Percentiles rank a stretch among this genome's conserved stretches.
Conservation (phyloP, 2,888 invertebrate genomes). For the Eudasyphora cyanicolor region DNA sequence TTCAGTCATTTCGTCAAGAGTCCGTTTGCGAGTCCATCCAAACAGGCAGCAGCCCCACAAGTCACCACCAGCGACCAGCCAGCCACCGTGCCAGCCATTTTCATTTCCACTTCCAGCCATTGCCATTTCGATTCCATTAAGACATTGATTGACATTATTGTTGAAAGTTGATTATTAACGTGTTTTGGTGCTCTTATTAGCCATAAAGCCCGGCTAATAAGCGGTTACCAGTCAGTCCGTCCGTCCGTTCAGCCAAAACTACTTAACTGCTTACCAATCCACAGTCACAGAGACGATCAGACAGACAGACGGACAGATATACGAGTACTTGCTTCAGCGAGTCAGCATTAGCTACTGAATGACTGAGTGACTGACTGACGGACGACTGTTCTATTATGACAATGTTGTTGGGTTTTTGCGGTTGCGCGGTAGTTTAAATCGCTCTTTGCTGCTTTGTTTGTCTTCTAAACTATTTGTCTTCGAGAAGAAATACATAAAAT, state of each 20-base stretch:
- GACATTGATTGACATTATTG: constrained; percentile 63
- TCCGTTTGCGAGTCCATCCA: background rate
- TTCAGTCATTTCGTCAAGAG: background rate
- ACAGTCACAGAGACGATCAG: background rate
- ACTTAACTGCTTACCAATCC: background rate
- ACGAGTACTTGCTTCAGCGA: too few species aligned
- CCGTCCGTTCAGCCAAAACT: constrained; percentile 4
- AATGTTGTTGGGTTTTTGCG: constrained; percentile 1
- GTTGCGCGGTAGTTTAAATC: background rate
- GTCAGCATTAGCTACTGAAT: too few species aligned
- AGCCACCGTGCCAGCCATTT: background rate
- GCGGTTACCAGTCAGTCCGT: too few species aligned
- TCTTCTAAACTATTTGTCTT: background rate
- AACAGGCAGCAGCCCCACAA: too few species aligned
- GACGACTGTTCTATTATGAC: constrained; percentile 15
- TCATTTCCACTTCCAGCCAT: background rate
- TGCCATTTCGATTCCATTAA: constrained; percentile 30
- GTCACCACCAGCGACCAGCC: background rate
- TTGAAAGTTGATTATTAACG: constrained; percentile 63
- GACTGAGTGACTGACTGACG: too few species aligned
- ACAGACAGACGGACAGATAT: background rate
- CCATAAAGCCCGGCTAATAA: constrained; percentile 54
- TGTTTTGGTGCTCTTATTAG: constrained; percentile 59
- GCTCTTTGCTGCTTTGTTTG: too few species aligned
- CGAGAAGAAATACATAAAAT: background rate